These are phyloP conservation scores for Anabas testudineus DNA, from an alignment of 2,797 vertebrate species.

Conservation along the genomic window DNA sequence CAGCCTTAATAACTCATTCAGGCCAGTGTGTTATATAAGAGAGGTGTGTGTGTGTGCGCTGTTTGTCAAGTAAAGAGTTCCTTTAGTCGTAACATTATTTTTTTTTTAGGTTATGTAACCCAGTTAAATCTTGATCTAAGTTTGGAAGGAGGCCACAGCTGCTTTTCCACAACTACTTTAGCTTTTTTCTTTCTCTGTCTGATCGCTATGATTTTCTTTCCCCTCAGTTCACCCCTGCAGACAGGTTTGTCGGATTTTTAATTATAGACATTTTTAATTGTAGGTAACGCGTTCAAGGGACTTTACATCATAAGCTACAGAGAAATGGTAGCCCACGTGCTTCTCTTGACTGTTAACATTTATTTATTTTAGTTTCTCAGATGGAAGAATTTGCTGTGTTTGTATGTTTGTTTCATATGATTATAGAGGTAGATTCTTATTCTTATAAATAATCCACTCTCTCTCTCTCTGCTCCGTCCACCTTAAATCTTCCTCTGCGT, in stretches of 20 bases:
- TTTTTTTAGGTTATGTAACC: constrained; percentile 26
- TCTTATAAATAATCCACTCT: too few relatives aligned
- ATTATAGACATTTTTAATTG: too few relatives aligned
- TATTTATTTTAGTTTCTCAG: background rate
- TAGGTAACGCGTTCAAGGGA: too few relatives aligned
- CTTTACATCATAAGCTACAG: background rate
- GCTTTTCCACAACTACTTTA: constrained; percentile 6
- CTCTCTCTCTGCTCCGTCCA: background rate
- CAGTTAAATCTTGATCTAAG: constrained; percentile 17
- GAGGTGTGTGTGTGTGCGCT: constrained; percentile 21
- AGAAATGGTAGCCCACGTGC: background rate
- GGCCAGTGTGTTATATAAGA: constrained; percentile 64
- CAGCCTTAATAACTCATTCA: constrained; percentile 64
- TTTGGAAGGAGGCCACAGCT: constrained; percentile 15
- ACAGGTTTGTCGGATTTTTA: too few relatives aligned
- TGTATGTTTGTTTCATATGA: background rate
- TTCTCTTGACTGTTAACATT: background rate
- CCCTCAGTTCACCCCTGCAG: too few relatives aligned
- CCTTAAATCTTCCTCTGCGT: background rate
- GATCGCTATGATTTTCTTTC: background rate
- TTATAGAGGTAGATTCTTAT: too few relatives aligned
- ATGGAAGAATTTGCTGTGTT: background rate
- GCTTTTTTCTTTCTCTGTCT: background rate
- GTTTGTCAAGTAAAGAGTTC: constrained; percentile 1
- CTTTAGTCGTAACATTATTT: background rate